These are phyloP conservation scores for Drosophila meridionalis DNA, from an alignment of 2,888 invertebrate genomes.

Conservation along the genomic window DNA sequence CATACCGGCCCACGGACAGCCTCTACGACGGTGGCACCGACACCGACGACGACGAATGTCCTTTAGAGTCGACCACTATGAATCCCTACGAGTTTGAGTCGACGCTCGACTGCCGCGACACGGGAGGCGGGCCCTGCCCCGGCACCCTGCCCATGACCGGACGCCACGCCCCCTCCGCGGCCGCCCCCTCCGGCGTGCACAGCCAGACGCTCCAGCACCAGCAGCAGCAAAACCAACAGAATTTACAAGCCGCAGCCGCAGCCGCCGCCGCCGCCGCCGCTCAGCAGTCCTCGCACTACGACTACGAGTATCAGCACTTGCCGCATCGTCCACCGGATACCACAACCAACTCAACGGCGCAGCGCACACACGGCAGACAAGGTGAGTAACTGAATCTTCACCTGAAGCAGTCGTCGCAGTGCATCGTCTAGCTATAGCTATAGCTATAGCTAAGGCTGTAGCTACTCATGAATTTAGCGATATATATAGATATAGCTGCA, in stretches of 20 bases:
- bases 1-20: constrained; percentile 84
- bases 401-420: neutral
- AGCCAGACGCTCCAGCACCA: constrained; percentile 81
- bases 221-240: constrained; percentile 81
- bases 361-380: constrained; percentile 84
- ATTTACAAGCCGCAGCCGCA: constrained; percentile 75
- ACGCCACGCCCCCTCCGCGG: constrained; percentile 46
- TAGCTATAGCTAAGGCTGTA: neutral
- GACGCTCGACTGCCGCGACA: constrained; percentile 85
- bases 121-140: constrained; percentile 76
- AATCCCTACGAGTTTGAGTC: constrained; percentile 85
- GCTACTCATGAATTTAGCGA: too few relatives aligned
- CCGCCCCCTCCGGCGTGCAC: constrained; percentile 47
- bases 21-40: constrained; percentile 84
- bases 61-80: constrained; percentile 84
- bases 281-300: constrained; percentile 82
- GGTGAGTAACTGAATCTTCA: constrained; percentile 70
- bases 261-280: constrained; percentile 63
- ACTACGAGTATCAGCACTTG: constrained; percentile 84
- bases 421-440: neutral
- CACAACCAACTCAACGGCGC: constrained; percentile 75
- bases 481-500: too few relatives aligned
- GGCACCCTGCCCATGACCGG: constrained; percentile 71
- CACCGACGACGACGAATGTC: constrained; percentile 85
- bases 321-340: constrained; percentile 81